Conservation (phyloP, 2,113 vertebrate species). For the Myiopsitta monachus region DNA sequence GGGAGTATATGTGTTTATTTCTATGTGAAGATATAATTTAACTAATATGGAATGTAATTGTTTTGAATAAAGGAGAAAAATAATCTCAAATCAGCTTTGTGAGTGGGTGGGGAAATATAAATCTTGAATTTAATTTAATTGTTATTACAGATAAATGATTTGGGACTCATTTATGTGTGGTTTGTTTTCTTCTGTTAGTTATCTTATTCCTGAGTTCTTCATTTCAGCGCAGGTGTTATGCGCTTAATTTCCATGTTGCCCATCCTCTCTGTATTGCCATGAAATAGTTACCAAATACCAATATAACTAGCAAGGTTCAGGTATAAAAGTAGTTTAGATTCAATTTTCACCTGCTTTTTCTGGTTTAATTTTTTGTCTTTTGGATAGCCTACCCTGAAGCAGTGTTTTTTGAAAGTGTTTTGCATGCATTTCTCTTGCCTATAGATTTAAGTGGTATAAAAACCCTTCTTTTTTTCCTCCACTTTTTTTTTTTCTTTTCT, state of each 20-base stretch:
- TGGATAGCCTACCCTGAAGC: background rate
- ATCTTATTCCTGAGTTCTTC: background rate
- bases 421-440: background rate
- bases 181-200: constrained; percentile 56
- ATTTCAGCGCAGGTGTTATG: constrained; percentile 30
- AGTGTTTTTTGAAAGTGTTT: background rate
- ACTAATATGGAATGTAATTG: constrained; percentile 40
- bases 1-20: constrained; percentile 22
- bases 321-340: background rate
- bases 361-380: background rate
- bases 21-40: constrained; percentile 32
- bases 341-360: background rate
- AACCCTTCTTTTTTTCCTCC: rapidly evolving
- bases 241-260: constrained; percentile 20
- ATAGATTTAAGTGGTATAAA: background rate
- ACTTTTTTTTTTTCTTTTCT: background rate
- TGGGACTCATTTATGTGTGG: constrained; percentile 53
- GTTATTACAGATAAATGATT: constrained; percentile 64
- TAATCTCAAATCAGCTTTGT: constrained; percentile 45
- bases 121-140: constrained; percentile 56
- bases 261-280: background rate
- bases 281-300: background rate
- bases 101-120: constrained; percentile 62
- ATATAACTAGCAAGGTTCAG: background rate
- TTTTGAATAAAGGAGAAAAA: constrained; percentile 43